Base-by-base conservation (phyloP, 2,888 invertebrate species). In the Byasa hedistus region DNA sequence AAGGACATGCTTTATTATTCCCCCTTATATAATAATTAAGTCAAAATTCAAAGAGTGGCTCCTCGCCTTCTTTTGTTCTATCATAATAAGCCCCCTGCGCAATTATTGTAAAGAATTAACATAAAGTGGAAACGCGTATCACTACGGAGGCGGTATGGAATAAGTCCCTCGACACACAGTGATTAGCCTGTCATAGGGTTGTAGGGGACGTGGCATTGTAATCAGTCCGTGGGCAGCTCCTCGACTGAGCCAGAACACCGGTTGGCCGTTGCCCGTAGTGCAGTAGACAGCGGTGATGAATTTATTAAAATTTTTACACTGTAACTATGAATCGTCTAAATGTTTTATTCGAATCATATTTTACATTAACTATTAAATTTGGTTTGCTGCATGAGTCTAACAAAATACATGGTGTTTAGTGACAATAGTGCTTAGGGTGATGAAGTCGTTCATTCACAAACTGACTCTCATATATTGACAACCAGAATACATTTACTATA, bases 161-260 rank as follows among this genome's bases (percentile, higher is more conserved):
- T 77, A 77, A 77, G 79, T 79, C 80, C 80, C 79, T 73, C 79
- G 84, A 80, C 81, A 79, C 74, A 75, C 77, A 73, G 78, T 87
- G 85, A 86, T 88, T 86, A 86, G 83, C 75, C 83, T 84, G 86
- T 86, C 86, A 84, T 79, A 79, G 79, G 74, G 70, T 73, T 75
- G 73, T 69, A 65, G 76, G 76, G 77, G 78, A 72, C 75, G 72
- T 77, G 73, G 76, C 78, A 82, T 82, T 82, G 83, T 85, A 83
- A 84, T 84, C 80, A 78, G 75, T 78, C 79, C 74, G 72, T 75
- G 76, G 75, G 73, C 72, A 67, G 73, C 70, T 71, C 70, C 71
- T 75, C 71, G 74, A 22, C 51, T 39, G 48, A 24, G 21, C 27
- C 27, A 62, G 15, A 59, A 17, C 36, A 57, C 59, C 32, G 62